Conservation (phyloP, 2,888 invertebrate genomes). For the Agrochola litura region DNA sequence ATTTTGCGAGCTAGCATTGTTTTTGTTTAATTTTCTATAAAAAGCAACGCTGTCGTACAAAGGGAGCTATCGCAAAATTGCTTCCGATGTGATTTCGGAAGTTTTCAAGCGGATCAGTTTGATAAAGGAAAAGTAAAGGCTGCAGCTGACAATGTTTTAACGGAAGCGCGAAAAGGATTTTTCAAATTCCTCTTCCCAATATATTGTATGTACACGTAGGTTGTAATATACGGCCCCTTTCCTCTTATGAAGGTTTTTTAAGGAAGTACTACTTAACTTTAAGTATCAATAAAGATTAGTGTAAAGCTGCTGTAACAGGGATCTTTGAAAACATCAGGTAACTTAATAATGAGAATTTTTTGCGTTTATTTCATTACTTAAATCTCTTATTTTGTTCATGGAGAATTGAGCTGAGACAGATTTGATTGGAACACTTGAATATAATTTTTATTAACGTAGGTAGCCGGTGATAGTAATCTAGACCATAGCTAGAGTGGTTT, state of each 20-base stretch:
- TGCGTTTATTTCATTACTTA: background rate
- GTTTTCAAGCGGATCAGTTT: conserved; percentile 33
- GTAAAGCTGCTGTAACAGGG: conserved; percentile 9
- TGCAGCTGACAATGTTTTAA: conserved; percentile 33
- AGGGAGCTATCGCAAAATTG: conserved; percentile 41
- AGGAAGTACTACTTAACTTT: conserved; percentile 41
- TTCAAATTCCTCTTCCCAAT: conserved; percentile 25
- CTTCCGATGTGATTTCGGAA: conserved; percentile 53
- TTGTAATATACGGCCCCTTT: conserved; percentile 13
- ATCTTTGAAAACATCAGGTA: conserved; percentile 18
- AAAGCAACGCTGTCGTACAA: conserved; percentile 25
- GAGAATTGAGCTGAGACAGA: background rate
- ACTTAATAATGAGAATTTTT: background rate
- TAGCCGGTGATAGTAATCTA: background rate
- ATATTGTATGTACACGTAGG: conserved; percentile 17
- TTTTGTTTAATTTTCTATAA: conserved; percentile 54
- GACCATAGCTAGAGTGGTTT: background rate
- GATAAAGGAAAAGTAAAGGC: conserved; percentile 36
- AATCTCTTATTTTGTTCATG: background rate
- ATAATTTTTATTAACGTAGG: background rate
- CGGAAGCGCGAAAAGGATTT: conserved; percentile 15
- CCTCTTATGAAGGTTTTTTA: conserved; percentile 6
- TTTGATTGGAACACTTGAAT: background rate
- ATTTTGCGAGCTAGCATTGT: conserved; percentile 27
- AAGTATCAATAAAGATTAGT: conserved; percentile 50